These are phyloP conservation scores for Agrilus mali DNA, from an alignment of 2,888 invertebrate species.

Conservation along the genomic window DNA sequence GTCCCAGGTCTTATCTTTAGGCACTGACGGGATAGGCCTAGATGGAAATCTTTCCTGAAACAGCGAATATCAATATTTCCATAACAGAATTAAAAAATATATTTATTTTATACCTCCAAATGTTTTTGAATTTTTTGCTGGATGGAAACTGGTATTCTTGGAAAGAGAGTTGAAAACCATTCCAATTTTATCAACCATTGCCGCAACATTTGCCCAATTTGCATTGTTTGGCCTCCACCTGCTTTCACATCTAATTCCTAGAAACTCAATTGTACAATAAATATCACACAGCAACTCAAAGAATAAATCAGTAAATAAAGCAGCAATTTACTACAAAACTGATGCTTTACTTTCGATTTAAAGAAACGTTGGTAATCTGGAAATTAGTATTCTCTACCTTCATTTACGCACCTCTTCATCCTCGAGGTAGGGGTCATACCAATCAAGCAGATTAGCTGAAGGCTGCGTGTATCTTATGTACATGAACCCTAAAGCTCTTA, in stretches of 20 bases:
- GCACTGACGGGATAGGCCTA: slow-evolving; percentile 22
- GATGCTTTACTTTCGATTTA: too few relatives aligned
- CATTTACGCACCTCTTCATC: slow-evolving; percentile 71
- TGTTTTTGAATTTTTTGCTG: slow-evolving; percentile 78
- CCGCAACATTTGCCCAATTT: slow-evolving; percentile 83
- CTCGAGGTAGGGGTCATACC: slow-evolving; percentile 93
- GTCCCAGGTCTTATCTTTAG: slow-evolving; percentile 19
- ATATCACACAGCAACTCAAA: too few relatives aligned
- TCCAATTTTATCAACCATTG: slow-evolving; percentile 93
- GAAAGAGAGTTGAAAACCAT: slow-evolving; percentile 98
- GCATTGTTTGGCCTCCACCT: slow-evolving; percentile 88
- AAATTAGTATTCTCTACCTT: slow-evolving; percentile 27
- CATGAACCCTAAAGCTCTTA: slow-evolving; percentile 83
- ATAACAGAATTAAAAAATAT: background rate
- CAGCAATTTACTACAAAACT: too few relatives aligned
- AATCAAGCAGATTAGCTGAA: slow-evolving; percentile 88
- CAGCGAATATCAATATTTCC: background rate
- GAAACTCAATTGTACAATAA: slow-evolving; percentile 10
- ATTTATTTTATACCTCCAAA: slow-evolving; percentile 39
- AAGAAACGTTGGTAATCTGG: too few relatives aligned
- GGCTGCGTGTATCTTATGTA: slow-evolving; percentile 90
- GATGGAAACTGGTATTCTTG: slow-evolving; percentile 96
- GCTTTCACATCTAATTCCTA: slow-evolving; percentile 94
- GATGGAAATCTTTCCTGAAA: slow-evolving; percentile 28
- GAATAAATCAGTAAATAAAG: too few relatives aligned